These are phyloP conservation scores for Chelonus insularis DNA, from an alignment of 1,140 invertebrate genomes.

Conservation along the genomic window DNA sequence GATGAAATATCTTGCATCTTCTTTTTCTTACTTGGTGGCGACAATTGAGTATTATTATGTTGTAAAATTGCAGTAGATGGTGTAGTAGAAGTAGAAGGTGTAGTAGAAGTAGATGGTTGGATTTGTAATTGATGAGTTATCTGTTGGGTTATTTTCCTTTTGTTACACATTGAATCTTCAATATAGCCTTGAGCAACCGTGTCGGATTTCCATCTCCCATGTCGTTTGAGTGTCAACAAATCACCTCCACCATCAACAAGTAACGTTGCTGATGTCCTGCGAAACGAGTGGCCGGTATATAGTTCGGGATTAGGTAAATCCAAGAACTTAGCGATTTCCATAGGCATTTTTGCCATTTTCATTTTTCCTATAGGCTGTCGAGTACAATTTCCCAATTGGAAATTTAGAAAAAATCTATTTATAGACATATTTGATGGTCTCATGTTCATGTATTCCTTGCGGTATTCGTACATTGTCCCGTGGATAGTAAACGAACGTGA, in stretches of 20 bases:
- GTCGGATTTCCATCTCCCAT: constrained; percentile 10
- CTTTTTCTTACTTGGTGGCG: too few species aligned
- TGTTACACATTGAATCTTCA: neutral
- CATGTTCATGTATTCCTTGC: constrained; percentile 5
- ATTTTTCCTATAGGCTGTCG: constrained; percentile 29
- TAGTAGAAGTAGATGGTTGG: too few species aligned
- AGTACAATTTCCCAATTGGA: constrained; percentile 23
- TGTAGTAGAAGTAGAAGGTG: too few species aligned
- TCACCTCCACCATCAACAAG: constrained; percentile 19
- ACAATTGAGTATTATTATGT: too few species aligned
- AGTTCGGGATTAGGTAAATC: constrained; percentile 22
- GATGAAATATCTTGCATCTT: too few species aligned
- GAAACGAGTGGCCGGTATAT: constrained; percentile 31
- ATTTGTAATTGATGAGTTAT: too few species aligned
- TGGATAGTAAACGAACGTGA: constrained; percentile 12
- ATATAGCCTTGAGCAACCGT: constrained; percentile 14
- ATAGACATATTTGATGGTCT: constrained; percentile 10
- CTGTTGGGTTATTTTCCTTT: too few species aligned
- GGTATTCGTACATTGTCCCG: constrained; percentile 14
- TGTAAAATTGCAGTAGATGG: too few species aligned
- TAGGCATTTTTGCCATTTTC: constrained; percentile 14
- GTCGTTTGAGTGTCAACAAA: neutral
- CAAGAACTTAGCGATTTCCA: constrained; percentile 27
- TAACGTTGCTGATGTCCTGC: constrained; percentile 27
- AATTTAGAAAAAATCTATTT: constrained; percentile 25